phyloP scores from a whole-genome alignment of 2,888 invertebrate species.

The Folsomia candida region DNA sequence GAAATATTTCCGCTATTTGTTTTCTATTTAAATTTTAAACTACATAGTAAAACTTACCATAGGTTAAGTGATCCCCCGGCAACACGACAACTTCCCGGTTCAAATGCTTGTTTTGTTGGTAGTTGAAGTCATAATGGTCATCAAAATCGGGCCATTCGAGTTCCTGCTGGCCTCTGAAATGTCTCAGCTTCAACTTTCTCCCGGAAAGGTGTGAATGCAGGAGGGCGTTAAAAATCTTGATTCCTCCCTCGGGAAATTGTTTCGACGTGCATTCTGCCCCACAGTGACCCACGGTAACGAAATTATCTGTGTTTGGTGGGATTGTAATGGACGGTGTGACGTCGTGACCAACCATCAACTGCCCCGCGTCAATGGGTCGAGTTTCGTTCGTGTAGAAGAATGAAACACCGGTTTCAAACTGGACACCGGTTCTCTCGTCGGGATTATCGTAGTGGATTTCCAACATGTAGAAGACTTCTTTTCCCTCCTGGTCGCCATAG shows the following conservation, averaged over 20 bases:
- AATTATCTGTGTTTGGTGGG: slow-evolving; percentile 12
- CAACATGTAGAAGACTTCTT: neutral
- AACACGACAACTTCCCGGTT: slow-evolving; percentile 16
- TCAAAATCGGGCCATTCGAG: slow-evolving; percentile 34
- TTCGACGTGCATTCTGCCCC: neutral
- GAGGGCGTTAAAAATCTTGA: neutral
- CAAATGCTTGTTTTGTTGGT: slow-evolving; percentile 30
- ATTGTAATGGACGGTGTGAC: neutral
- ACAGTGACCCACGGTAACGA: slow-evolving; percentile 7
- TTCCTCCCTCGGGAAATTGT: neutral
- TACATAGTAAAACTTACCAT: too few species aligned
- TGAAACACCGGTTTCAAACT: slow-evolving; percentile 73
- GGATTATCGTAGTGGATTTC: slow-evolving; percentile 87
- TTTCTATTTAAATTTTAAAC: too few species aligned
- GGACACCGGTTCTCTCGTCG: slow-evolving; percentile 28
- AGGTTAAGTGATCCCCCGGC: slow-evolving; percentile 35
- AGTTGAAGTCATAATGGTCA: slow-evolving; percentile 37
- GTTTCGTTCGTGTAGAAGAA: slow-evolving; percentile 72
- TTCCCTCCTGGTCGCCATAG: neutral
- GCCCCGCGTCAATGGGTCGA: slow-evolving; percentile 53
- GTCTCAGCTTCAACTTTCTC: slow-evolving; percentile 34
- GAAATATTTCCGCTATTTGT: neutral
- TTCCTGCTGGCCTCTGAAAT: slow-evolving; percentile 28
- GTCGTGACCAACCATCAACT: neutral
- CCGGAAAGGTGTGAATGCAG: neutral